These are phyloP conservation scores for Tridacna gigas DNA, from an alignment of 2,888 invertebrate genomes.

Conservation along the genomic window DNA sequence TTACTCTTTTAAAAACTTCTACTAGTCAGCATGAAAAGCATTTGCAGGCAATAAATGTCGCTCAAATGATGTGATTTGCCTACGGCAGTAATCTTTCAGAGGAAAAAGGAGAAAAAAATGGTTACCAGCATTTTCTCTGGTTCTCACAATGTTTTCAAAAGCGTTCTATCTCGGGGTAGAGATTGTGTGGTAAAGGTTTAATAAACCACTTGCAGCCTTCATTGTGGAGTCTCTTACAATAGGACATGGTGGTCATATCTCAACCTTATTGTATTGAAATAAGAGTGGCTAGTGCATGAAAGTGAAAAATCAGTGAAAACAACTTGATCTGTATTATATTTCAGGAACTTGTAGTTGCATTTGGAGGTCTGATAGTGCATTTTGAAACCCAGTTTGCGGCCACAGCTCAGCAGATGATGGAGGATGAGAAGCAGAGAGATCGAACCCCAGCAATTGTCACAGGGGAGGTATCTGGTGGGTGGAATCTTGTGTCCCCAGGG, in stretches of 20 bases:
- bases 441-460: slow-evolving; percentile 71
- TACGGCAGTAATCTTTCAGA: too few species aligned
- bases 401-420: slow-evolving; percentile 78
- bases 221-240: too few species aligned
- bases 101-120: not conserved
- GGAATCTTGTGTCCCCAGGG: slow-evolving; percentile 75
- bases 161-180: too few species aligned
- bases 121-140: not conserved
- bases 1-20: not conserved
- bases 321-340: slow-evolving; percentile 39
- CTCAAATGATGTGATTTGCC: too few species aligned
- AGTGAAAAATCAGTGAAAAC: too few species aligned
- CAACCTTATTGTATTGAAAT: too few species aligned
- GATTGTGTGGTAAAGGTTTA: too few species aligned
- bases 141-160: not conserved
- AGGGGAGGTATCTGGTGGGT: slow-evolving; percentile 79
- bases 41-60: not conserved
- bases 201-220: too few species aligned
- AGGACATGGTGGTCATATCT: too few species aligned
- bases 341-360: slow-evolving; percentile 92
- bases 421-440: slow-evolving; percentile 79
- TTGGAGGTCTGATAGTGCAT: slow-evolving; percentile 91
- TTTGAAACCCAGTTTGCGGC: slow-evolving; percentile 84
- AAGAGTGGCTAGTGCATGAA: too few species aligned
- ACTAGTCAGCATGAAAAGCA: not conserved